phyloP scores from a whole-genome alignment of 1,140 invertebrate species.

The Orchestia grillus region DNA sequence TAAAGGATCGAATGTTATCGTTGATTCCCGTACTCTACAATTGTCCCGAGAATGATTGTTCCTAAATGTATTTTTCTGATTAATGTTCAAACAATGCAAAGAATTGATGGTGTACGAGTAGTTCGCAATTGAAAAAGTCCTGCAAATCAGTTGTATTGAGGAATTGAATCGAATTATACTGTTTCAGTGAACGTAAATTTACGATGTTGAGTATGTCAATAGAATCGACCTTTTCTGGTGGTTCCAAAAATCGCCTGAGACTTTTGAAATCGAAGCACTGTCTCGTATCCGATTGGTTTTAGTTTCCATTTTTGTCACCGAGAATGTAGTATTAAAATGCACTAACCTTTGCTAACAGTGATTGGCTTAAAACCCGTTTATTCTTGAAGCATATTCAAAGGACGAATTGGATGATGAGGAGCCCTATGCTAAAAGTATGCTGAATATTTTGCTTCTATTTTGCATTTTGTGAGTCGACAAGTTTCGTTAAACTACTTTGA shows the following conservation, averaged over 20 bases:
- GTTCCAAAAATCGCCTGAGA: not conserved
- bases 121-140: too few relatives aligned
- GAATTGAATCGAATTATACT: too few relatives aligned
- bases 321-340: not conserved
- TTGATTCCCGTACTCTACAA: not conserved
- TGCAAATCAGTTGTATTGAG: too few relatives aligned
- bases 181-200: too few relatives aligned
- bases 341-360: not conserved
- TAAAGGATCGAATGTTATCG: not conserved
- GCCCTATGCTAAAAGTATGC: not conserved
- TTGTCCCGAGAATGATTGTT: not conserved
- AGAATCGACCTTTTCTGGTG: not conserved
- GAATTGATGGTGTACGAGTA: not conserved
- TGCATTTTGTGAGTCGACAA: not conserved
- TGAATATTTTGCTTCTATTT: not conserved
- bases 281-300: not conserved
- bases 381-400: not conserved
- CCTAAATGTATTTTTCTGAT: not conserved
- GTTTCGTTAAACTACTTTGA: not conserved
- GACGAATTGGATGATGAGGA: not conserved
- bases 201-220: too few relatives aligned
- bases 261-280: not conserved
- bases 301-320: not conserved
- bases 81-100: not conserved
- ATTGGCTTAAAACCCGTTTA: not conserved